Percentiles rank a stretch among this genome's conserved stretches.
Conservation (phyloP, 2,113 vertebrate genomes). For the Pedionomus torquatus region DNA sequence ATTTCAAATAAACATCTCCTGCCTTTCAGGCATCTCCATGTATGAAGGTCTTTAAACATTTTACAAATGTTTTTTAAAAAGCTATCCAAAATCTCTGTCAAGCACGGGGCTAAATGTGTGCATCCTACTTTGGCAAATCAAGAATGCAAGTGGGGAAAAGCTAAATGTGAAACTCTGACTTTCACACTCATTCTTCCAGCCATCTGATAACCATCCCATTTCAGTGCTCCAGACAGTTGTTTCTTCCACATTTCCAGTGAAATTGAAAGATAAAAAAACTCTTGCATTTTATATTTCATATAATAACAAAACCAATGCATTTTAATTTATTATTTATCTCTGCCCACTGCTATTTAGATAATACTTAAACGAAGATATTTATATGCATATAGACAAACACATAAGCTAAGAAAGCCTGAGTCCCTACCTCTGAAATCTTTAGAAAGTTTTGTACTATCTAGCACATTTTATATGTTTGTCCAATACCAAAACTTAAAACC, state of each 20-base stretch:
- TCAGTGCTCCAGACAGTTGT: neutral
- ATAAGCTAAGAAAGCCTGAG: neutral
- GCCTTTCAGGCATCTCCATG: neutral
- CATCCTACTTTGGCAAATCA: neutral
- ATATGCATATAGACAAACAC: neutral
- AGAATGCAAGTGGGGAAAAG: neutral
- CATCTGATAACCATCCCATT: rapidly evolving
- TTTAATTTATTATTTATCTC: neutral
- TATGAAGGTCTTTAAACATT: neutral
- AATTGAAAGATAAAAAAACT: neutral
- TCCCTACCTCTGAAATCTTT: neutral
- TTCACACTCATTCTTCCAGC: neutral
- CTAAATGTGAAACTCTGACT: neutral
- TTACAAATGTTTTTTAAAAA: neutral
- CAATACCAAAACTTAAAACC: neutral
- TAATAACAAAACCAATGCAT: neutral
- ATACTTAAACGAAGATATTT: neutral
- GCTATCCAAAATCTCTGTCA: neutral
- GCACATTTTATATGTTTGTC: neutral
- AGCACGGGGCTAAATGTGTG: neutral
- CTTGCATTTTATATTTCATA: neutral
- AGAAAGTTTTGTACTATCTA: neutral
- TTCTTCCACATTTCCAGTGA: neutral
- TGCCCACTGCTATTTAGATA: neutral
- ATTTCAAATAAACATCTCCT: neutral